Evolutionary conservation across 2,113 vertebrate genomes (phyloP), one percentile per base, ranked within the genome.

Genomic region (Anas platyrhynchos): DNA sequence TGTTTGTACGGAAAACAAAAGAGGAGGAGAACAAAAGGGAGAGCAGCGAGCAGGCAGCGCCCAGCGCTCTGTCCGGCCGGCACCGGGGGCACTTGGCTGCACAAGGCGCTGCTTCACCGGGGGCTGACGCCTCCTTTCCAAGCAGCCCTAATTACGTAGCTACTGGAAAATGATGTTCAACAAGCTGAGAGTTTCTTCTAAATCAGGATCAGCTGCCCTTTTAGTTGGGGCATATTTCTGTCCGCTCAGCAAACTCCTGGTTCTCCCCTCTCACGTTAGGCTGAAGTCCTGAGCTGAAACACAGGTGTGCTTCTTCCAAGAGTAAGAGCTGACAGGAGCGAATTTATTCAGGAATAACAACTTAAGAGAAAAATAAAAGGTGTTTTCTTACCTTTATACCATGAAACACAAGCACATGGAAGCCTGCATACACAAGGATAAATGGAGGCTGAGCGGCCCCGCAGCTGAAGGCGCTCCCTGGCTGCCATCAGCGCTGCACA

Each of bases 381-480:
- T 15, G n/a, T 48, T 73, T 17, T 80, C 44, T 88, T 67, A 61
- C n/a, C 48, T 50, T 88, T 18, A 63, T 3, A 48, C 26, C 48
- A 83, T 22, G 52, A 68, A 38, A 26, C 15, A 76, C 22, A 73
- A 54, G 25, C 17, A 22, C 6, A 16, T 0, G 48, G 36, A 56
- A 54, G 72, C 8, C n/a, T 29, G 6, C 18, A 31, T 7, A 55
- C 12, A 76, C 13, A 34, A 7, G 75, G 44, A 44, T 2, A n/a
- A 83, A 74, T 2, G 36, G 74, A 77, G 27, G 22, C 1, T 5
- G 41, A 69, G 26, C 7, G 22, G 20, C 23, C 22, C 58, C 13
- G 36, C 36, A 10, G 26, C 22, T 36, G 62, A 27, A 54, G 55
- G 15, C 2, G 0, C 12, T 32, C 0, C 0, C 46, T 25, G 52